Base-by-base conservation (phyloP, 2,888 invertebrate species). In the Epistrophella euchroma region DNA sequence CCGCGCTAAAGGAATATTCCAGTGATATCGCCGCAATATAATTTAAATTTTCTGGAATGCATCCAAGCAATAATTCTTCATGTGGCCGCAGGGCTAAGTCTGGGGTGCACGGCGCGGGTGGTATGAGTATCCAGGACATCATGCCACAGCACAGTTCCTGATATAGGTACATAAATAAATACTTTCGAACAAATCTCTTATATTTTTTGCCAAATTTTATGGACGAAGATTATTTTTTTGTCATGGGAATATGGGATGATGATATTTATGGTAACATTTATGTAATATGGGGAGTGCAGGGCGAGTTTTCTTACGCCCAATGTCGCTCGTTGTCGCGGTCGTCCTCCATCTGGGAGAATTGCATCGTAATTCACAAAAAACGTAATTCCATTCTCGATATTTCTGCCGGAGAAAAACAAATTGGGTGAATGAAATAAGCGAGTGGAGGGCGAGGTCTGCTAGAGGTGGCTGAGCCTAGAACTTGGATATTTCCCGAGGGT, bases 21-120 rank as follows among this genome's bases (percentile, higher is more conserved):
- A 45, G 82, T 86, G 82, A 77, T 74, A 82, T 43, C 77, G 58
- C 71, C 74, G 74, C 77, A 73, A 83, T 75, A 87, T 87, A 82
- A 87, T 87, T 87, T 87, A 87, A 87, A 87, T 75, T 87, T 79
- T 79, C 81, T 87, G 87, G 87, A 87, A 72, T 87, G 83, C 87
- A 87, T 87, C 87, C 87, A 87, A 87, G 82, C 83, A 83, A 87
- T 87, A 87, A 83, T 60, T 87, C 87, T 87, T 78, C 45, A 60
- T 71, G 77, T 60, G 77, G 71, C 86, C 82, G 74, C 15, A 58
- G 70, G 85, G 73, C 83, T 55, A 60, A 68, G 62, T 73, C 47
- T 52, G 32, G 45, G 45, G 45, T 10, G 15, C 6, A 9, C 28
- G 40, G 13, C 22, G 32, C 6, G 7, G 25, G 28, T 9, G n/a